These are phyloP conservation scores for Oplegnathus fasciatus DNA, from an alignment of 2,113 vertebrate species.

Conservation along the genomic window DNA sequence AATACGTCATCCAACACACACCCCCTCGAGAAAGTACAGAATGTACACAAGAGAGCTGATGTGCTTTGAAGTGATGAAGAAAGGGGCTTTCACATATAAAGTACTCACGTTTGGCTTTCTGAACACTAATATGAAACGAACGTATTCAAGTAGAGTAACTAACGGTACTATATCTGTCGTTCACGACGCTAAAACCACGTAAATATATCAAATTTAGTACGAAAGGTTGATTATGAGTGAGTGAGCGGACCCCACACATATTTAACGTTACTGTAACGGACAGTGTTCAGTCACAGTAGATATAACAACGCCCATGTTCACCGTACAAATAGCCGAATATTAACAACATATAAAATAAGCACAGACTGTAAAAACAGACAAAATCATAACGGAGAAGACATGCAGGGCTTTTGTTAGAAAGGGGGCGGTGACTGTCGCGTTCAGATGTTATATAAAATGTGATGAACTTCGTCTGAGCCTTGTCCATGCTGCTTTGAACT, in stretches of 20 bases:
- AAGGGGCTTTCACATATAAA: rapidly evolving
- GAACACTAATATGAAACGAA: background rate
- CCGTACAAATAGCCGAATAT: background rate
- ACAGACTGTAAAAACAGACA: too few relatives aligned
- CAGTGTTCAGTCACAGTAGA: too few relatives aligned
- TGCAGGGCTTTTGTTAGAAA: background rate
- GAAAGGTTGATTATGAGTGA: background rate
- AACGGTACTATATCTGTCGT: background rate
- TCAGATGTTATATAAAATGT: too few relatives aligned
- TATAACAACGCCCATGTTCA: too few relatives aligned
- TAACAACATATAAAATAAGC: background rate
- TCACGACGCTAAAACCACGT: background rate
- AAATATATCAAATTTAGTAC: background rate
- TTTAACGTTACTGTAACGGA: too few relatives aligned
- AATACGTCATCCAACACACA: slow-evolving; percentile 62
- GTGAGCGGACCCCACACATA: background rate
- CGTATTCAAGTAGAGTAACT: rapidly evolving
- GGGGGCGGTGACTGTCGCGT: too few relatives aligned
- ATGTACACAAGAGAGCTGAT: slow-evolving; percentile 39
- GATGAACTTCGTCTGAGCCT: background rate
- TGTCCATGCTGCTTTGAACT: slow-evolving; percentile 2
- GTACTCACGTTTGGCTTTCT: rapidly evolving
- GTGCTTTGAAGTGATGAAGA: background rate
- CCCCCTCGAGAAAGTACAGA: slow-evolving; percentile 36
- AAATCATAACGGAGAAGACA: background rate